phyloP scores from a whole-genome alignment of 2,888 invertebrate species.

The Lycia hirtaria region DNA sequence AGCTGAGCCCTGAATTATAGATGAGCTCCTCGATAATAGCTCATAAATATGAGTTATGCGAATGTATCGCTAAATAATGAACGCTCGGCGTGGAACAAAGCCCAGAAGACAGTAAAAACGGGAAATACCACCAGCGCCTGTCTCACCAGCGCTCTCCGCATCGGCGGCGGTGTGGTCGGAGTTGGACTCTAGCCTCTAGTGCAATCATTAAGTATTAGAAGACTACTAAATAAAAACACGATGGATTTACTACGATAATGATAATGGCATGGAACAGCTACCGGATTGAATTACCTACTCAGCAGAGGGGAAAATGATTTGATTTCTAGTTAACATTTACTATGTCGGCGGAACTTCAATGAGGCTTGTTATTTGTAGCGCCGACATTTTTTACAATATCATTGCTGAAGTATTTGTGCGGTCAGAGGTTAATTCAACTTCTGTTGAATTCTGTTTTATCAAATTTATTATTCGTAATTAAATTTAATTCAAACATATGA shows the following conservation, averaged over 20 bases:
- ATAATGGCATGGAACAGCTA: slow-evolving; percentile 2
- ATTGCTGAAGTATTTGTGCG: too few relatives aligned
- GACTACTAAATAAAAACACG: slow-evolving; percentile 2
- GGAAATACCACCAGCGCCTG: slow-evolving; percentile 2
- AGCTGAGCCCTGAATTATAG: slow-evolving; percentile 34
- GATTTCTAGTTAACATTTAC: not conserved
- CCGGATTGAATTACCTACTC: not conserved
- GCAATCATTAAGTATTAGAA: slow-evolving; percentile 6
- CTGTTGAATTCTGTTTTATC: too few relatives aligned
- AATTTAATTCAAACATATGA: too few relatives aligned
- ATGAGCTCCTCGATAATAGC: slow-evolving; percentile 41
- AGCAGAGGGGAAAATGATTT: slow-evolving; percentile 14
- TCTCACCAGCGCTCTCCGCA: not conserved
- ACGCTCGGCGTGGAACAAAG: slow-evolving; percentile 38
- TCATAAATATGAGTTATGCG: slow-evolving; percentile 47
- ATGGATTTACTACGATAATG: not conserved
- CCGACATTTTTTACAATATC: not conserved
- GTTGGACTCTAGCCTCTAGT: not conserved
- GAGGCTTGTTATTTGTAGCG: not conserved
- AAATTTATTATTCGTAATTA: too few relatives aligned
- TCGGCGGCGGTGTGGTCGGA: not conserved
- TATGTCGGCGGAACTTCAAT: not conserved
- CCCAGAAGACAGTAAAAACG: slow-evolving; percentile 28
- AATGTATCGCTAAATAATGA: slow-evolving; percentile 47
- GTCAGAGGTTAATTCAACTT: too few relatives aligned